phyloP scores from a whole-genome alignment of 2,888 invertebrate species.

The Proisotoma minuta region DNA sequence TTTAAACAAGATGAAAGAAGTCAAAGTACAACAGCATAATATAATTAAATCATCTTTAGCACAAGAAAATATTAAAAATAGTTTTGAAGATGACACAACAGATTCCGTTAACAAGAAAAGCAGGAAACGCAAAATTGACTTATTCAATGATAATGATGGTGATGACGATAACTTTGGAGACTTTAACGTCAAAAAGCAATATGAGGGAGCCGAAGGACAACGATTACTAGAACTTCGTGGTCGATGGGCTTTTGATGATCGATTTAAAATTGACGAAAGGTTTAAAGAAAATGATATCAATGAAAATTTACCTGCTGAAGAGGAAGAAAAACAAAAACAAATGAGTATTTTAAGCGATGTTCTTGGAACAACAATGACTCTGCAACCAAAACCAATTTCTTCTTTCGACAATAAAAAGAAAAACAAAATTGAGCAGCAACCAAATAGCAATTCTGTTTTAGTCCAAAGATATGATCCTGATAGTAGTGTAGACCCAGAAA shows the following conservation, averaged over 20 bases:
- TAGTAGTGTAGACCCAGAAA: constrained; percentile 9
- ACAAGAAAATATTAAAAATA: constrained; percentile 9
- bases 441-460: constrained; percentile 22
- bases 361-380: constrained; percentile 26
- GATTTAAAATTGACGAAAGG: constrained; percentile 43
- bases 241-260: constrained; percentile 34
- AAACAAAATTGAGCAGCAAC: background rate
- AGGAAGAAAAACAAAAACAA: constrained; percentile 25
- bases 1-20: constrained; percentile 26
- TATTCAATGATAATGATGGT: constrained; percentile 24
- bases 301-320: constrained; percentile 4
- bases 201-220: constrained; percentile 39
- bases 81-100: background rate
- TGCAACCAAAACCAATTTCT: constrained; percentile 1
- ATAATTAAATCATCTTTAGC: constrained; percentile 34
- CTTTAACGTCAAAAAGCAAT: constrained; percentile 39
- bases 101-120: background rate
- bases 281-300: constrained; percentile 30
- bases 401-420: constrained; percentile 1
- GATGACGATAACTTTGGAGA: constrained; percentile 25
- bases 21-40: constrained; percentile 22
- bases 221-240: constrained; percentile 39
- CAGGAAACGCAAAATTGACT: constrained; percentile 22
- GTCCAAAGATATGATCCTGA: constrained; percentile 32
- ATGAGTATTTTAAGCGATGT: constrained; percentile 36